Evolutionary conservation across 2,797 vertebrate genomes (phyloP).

Genomic region (Carcharodon carcharias): DNA sequence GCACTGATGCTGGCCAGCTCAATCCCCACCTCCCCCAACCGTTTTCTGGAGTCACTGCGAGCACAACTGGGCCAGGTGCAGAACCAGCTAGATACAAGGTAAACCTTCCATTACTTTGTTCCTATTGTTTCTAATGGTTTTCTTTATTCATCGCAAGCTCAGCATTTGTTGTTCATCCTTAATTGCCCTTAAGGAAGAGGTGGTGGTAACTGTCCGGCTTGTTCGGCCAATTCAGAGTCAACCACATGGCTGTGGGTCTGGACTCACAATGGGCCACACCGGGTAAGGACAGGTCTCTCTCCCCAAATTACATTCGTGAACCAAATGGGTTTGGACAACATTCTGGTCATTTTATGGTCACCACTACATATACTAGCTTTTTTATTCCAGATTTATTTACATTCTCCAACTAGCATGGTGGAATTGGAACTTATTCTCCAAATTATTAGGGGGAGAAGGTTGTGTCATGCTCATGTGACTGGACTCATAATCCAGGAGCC

Average conservation of each 20-base stretch:
- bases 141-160: not conserved
- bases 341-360: not conserved
- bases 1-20: constrained; percentile 46
- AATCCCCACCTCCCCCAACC: not conserved
- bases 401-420: too few species aligned
- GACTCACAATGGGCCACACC: not conserved
- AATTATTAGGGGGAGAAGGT: too few species aligned
- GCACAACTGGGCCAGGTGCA: not conserved
- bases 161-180: not conserved
- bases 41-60: not conserved
- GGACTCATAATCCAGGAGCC: too few species aligned
- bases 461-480: too few species aligned
- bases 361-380: not conserved
- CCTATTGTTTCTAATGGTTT: not conserved
- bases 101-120: not conserved
- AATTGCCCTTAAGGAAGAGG: not conserved
- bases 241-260: too few species aligned
- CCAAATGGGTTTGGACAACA: not conserved
- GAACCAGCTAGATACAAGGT: not conserved
- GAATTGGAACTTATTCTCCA: too few species aligned
- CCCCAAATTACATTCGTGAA: not conserved
- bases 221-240: not conserved
- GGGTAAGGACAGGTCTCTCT: not conserved
- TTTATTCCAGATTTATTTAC: not conserved
- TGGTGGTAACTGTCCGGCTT: too few species aligned